A percentile compares a stretch with the other conserved stretches of the same genome.
phyloP scores from a whole-genome alignment of 2,797 vertebrate genomes.

The Peromyscus nudipes region DNA sequence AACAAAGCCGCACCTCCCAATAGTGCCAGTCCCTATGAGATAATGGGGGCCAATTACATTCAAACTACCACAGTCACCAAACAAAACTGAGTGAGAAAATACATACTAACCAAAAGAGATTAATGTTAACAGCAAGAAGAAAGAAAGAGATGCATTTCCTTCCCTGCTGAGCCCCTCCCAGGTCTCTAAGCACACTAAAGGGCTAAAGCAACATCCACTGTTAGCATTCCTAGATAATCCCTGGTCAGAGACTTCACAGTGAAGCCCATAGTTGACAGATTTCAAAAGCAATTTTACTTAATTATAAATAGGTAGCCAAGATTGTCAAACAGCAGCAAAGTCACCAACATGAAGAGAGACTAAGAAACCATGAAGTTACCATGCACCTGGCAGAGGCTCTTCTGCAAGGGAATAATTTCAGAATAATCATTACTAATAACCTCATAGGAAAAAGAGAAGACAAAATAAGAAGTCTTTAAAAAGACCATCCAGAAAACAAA shows the following conservation, averaged over 20 bases:
- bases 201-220: neutral
- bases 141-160: neutral
- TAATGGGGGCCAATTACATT: neutral
- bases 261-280: neutral
- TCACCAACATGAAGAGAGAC: neutral
- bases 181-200: neutral
- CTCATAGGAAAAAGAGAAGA: neutral
- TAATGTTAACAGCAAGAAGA: neutral
- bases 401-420: neutral
- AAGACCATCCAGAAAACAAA: neutral
- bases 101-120: neutral
- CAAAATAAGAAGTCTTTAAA: neutral
- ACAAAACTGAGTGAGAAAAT: neutral
- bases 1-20: neutral
- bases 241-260: neutral
- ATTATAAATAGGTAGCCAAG: neutral
- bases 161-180: neutral
- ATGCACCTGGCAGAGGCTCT: neutral
- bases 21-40: neutral
- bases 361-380: neutral
- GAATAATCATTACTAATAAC: neutral
- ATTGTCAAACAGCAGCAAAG: conserved; percentile 17
- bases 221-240: neutral
- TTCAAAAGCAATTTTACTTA: neutral
- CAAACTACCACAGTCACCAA: neutral